These are phyloP conservation scores for Panulirus ornatus DNA, from an alignment of 1,140 invertebrate species.

Conservation along the genomic window DNA sequence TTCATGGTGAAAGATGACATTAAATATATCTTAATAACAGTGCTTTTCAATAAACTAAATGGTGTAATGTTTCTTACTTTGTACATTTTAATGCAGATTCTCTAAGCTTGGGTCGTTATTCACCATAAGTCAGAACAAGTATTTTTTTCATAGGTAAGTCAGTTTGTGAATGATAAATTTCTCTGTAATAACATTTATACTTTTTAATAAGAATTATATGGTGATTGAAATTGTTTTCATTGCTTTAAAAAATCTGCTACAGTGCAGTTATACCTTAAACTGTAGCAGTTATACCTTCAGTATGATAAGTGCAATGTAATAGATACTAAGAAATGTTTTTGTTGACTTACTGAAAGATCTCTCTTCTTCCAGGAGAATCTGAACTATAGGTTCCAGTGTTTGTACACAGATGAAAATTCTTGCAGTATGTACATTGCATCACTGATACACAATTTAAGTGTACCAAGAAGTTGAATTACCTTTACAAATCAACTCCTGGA, in stretches of 20 bases:
- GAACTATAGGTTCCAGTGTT: background rate
- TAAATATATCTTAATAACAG: background rate
- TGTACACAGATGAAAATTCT: background rate
- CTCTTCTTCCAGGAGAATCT: background rate
- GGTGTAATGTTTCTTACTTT: background rate
- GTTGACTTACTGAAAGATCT: background rate
- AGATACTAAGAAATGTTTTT: too few relatives aligned
- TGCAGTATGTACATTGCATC: background rate
- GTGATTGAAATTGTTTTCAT: too few relatives aligned
- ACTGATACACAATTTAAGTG: background rate
- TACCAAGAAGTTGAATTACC: background rate
- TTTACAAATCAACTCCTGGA: background rate
- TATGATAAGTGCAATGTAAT: background rate
- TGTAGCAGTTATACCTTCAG: background rate
- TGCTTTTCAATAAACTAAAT: background rate
- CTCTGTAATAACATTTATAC: background rate
- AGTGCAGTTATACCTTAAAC: too few relatives aligned
- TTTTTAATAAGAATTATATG: too few relatives aligned
- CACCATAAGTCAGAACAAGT: background rate
- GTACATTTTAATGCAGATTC: background rate
- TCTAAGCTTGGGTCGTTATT: background rate
- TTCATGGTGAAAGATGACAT: background rate
- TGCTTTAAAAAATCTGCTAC: too few relatives aligned
- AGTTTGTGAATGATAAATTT: background rate
- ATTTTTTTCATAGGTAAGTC: background rate